Evolutionary conservation across 2,113 vertebrate genomes (phyloP), one percentile per base, ranked within the genome.

Genomic region (Deroptyus accipitrinus): DNA sequence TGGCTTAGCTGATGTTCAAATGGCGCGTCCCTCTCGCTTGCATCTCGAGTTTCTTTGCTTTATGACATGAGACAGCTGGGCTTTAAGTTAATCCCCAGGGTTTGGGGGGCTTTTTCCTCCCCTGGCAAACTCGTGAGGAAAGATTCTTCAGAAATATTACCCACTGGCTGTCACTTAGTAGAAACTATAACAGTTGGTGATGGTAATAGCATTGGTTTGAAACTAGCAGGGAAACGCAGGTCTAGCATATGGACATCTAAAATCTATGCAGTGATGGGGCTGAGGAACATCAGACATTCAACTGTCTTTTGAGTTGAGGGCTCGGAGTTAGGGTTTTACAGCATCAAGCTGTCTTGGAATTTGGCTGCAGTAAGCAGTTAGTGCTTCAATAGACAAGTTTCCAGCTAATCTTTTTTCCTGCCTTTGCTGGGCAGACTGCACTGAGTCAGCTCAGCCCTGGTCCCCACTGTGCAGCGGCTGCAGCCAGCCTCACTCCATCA

Each of bases 401-500:
- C 94, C 62, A 91, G 94, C 79, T 90, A 80, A 94, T 97, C 74
- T 93, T 86, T 95, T 91, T 77, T 75, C 81, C 70, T 90, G 73
- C 35, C 14, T 95, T 92, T 93, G 70, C 85, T 1, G 28, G 90
- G 88, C 80, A 94, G 89, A 59, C 91, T 83, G 89, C 93, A 89
- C 89, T 96, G 93, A 97, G 96, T 95, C 95, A 97, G 93, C 94
- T 97, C 70, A 91, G 96, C 83, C 87, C 48, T 0, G 0, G 91
- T 96, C 93, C 95, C 96, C 77, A 39, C 79, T 95, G 97, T 72
- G 92, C 91, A 78, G 95, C 0, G 88, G 92, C 94, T 95, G 94
- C 87, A 96, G 94, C 97, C 94, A 90, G 94, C 93, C 96, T 97
- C 96, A 97, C 96, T 96, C 94, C 94, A 96, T 97, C 97, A 97